These are phyloP conservation scores for Apteryx owenii DNA, from an alignment of 2,113 vertebrate species.

Conservation along the genomic window DNA sequence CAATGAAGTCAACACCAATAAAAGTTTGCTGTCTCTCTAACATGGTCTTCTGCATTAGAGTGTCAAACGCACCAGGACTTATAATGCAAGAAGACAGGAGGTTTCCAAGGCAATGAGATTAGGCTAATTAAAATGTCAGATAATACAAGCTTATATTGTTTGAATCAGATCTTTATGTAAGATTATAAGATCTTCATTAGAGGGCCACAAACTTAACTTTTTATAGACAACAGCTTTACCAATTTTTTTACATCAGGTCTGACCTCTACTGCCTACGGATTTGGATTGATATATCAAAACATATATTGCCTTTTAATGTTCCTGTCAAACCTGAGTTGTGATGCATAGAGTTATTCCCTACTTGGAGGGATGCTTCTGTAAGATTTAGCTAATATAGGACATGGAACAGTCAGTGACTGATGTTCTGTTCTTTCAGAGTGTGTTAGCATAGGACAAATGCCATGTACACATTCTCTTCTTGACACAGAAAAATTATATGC, in stretches of 20 bases:
- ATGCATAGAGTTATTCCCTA: conserved; percentile 26
- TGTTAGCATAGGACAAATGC: background rate
- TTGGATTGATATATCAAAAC: conserved; percentile 15
- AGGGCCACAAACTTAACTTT: background rate
- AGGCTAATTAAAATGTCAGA: conserved; percentile 55
- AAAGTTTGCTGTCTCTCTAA: conserved; percentile 43
- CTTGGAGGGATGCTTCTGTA: background rate
- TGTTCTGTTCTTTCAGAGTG: background rate
- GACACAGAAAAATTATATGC: conserved; percentile 21
- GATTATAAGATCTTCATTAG: background rate
- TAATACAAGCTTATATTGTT: conserved; percentile 37
- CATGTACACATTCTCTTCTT: background rate
- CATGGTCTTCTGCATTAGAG: background rate
- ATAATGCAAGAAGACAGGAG: conserved; percentile 17
- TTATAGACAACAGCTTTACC: background rate
- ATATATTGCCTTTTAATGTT: conserved; percentile 32
- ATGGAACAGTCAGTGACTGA: background rate
- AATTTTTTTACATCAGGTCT: background rate
- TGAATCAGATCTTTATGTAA: conserved; percentile 3
- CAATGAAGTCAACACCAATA: conserved; percentile 39
- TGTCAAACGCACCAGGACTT: conserved; percentile 18
- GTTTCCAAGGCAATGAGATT: conserved; percentile 43
- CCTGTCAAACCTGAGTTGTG: conserved; percentile 37
- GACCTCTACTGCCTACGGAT: conserved; percentile 2
- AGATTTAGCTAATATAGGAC: conserved; percentile 37